Conservation (phyloP, 2,797 vertebrate genomes). For the Simalia tracyae region DNA sequence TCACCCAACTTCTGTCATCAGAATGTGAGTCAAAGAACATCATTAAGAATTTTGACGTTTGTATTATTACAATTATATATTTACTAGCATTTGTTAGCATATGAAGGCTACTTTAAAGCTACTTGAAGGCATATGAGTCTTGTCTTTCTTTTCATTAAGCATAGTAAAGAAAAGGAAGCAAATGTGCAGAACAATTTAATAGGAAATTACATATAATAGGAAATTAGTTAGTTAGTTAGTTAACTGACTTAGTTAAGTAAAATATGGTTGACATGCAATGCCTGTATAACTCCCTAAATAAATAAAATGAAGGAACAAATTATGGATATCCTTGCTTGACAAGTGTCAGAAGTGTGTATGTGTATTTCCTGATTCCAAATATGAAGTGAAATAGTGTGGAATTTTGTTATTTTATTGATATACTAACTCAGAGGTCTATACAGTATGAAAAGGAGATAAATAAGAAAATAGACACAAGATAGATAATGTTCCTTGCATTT, state of each 20-base stretch:
- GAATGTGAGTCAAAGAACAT: constrained; percentile 65
- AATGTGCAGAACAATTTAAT: constrained; percentile 30
- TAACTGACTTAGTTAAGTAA: constrained; percentile 24
- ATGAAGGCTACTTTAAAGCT: constrained; percentile 39
- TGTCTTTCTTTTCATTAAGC: constrained; percentile 44
- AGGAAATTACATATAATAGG: constrained; percentile 13
- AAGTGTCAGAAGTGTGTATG: neutral
- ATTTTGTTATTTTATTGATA: constrained; percentile 33
- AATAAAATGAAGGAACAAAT: neutral
- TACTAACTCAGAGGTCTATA: constrained; percentile 12
- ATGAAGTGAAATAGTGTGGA: neutral
- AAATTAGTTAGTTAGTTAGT: neutral
- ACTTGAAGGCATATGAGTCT: constrained; percentile 14
- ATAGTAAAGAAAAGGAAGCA: constrained; percentile 46
- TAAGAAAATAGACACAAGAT: constrained; percentile 7
- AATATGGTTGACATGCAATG: neutral
- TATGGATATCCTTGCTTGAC: neutral
- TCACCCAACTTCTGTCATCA: constrained; percentile 56
- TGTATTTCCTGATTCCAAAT: constrained; percentile 3
- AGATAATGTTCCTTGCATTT: constrained; percentile 22
- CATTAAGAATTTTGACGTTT: constrained; percentile 61
- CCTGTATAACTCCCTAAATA: constrained; percentile 4
- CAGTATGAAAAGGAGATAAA: constrained; percentile 15
- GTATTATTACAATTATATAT: constrained; percentile 62
- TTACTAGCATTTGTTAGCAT: constrained; percentile 51